Conservation (phyloP, 1,140 invertebrate genomes). For the Aphaenogaster floridana region DNA sequence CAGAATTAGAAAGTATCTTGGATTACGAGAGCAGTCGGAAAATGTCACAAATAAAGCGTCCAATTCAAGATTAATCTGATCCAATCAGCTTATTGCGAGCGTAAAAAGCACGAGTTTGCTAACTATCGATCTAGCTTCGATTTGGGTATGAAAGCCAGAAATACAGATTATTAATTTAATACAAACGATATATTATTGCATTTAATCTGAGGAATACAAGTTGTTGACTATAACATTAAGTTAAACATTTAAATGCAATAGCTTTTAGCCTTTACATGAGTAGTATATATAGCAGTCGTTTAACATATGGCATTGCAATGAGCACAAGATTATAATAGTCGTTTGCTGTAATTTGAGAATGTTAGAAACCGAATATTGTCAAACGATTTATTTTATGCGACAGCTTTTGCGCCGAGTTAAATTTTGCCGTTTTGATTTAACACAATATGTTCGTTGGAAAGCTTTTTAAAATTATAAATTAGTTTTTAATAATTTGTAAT, state of each 20-base stretch:
- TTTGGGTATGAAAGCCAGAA: neutral
- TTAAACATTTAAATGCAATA: neutral
- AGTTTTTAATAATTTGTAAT: neutral
- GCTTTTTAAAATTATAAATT: neutral
- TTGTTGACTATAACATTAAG: neutral
- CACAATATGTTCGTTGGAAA: neutral
- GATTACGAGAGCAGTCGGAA: neutral
- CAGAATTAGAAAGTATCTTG: neutral
- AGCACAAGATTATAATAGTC: constrained; percentile 25
- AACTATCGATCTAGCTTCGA: neutral
- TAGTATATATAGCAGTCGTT: neutral
- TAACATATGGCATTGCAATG: neutral
- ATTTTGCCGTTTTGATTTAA: neutral
- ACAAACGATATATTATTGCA: constrained; percentile 18
- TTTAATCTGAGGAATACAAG: neutral
- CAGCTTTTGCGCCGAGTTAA: neutral
- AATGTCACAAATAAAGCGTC: neutral
- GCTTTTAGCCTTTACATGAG: neutral
- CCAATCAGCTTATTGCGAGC: neutral
- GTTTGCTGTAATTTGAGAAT: constrained; percentile 35
- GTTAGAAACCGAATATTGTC: neutral
- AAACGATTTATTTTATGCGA: neutral
- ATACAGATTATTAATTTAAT: neutral
- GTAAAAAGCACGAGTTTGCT: neutral
- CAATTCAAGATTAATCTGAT: neutral